Evolutionary conservation across 2,113 vertebrate genomes (phyloP), one percentile per base, ranked within the genome.

Genomic region (Dasyprocta punctata): DNA sequence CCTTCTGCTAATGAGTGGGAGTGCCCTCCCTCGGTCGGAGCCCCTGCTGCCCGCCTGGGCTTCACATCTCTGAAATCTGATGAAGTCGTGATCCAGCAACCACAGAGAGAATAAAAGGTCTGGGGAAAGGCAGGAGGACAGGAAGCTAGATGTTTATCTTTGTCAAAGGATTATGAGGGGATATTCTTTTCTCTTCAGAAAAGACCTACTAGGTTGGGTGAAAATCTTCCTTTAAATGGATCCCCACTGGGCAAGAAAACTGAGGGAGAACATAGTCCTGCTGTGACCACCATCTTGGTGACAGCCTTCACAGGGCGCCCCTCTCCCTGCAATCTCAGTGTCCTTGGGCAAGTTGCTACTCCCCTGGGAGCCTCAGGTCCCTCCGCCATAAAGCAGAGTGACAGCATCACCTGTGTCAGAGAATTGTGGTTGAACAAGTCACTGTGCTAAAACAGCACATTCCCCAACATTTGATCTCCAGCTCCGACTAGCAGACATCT

Each of bases 81-180:
- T 86, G 92, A 92, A 87, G 80, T 49, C n/a, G 60, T 78, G 80
- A 93, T 80, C 91, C 84, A 71, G 38, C 11, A 95, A 61, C 44
- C 52, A 71, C n/a, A 52, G 33, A 77, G 75, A 96, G 77, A 95
- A 73, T 22, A 49, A 73, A 88, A 33, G 52, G 38, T 90, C 91
- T 92, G 83, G n/a, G 73, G 44, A 52, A 63, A 13, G 93, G 78
- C n/a, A 44, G 54, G 19, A 83, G 78, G 54, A 33, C 90, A 96
- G 94, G 92, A 96, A 96, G 36, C 86, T 69, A 41, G 75, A 24
- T 85, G 44, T 58, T 92, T 97, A 85, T 94, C 93, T 92, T 83
- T 61, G 95, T 77, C 61, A 92, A 96, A 94, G 83, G 24, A 47
- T 13, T 80, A 81, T 6, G 5, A 56, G 33, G 41, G 71, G 87